Evolutionary conservation across 2,888 invertebrate species (phyloP).

Genomic region (Leucoptera coffeella): DNA sequence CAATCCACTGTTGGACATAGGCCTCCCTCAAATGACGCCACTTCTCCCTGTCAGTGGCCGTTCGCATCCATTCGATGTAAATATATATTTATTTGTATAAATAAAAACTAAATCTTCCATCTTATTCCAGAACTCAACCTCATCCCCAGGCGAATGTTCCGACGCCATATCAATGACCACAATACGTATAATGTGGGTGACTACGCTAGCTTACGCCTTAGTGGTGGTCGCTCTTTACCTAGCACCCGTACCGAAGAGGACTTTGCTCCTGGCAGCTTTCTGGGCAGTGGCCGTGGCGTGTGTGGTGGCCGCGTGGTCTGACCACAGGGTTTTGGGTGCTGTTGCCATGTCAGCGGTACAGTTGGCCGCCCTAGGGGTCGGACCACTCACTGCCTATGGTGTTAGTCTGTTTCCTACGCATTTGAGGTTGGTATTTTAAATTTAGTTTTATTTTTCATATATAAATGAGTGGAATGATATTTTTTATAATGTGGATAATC

Average conservation of each 20-base stretch:
- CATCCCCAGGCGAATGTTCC: conserved; percentile 16
- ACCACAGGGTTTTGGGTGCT: conserved; percentile 24
- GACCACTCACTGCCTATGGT: conserved; percentile 31
- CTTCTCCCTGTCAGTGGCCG: too few species aligned
- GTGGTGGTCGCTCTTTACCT: conserved; percentile 20
- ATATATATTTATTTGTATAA: too few species aligned
- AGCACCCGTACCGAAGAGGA: conserved; percentile 25
- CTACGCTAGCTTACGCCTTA: conserved; percentile 24
- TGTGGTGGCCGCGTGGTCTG: conserved; percentile 17
- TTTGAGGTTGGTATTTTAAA: conserved; percentile 19
- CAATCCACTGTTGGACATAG: too few species aligned
- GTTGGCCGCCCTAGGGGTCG: conserved; percentile 29
- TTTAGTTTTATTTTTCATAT: too few species aligned
- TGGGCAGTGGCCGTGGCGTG: conserved; percentile 18
- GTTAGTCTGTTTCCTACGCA: conserved; percentile 35
- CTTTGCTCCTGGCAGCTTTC: conserved; percentile 22
- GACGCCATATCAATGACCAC: conserved; percentile 25
- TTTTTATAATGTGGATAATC: too few species aligned
- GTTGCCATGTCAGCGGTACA: conserved; percentile 31
- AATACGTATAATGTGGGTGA: conserved; percentile 25
- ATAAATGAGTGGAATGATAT: too few species aligned
- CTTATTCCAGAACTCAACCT: conserved; percentile 13
- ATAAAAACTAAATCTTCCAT: conserved; percentile 1
- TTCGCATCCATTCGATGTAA: too few species aligned
- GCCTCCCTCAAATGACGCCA: too few species aligned